Evolutionary conservation across 2,113 vertebrate species (phyloP).

Genomic region (Oreamnos americanus): DNA sequence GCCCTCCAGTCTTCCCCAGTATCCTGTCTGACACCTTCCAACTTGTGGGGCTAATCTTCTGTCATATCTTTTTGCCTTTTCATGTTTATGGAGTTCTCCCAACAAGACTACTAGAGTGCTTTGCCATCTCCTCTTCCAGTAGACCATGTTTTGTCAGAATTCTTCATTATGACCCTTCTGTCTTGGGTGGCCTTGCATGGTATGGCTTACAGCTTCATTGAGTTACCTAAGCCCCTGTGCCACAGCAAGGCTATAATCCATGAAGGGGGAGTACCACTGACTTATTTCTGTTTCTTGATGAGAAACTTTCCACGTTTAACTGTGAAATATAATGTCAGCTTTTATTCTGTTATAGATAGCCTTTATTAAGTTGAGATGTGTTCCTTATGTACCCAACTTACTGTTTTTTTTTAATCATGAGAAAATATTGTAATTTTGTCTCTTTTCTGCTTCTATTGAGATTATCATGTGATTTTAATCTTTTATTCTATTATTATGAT

Average conservation of each 20-base stretch:
- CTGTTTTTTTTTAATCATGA: not conserved
- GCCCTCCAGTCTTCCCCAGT: not conserved
- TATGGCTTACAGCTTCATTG: not conserved
- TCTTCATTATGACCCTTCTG: not conserved
- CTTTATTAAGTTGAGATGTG: not conserved
- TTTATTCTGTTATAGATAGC: not conserved
- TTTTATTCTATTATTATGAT: not conserved
- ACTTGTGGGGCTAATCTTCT: not conserved
- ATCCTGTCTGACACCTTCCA: not conserved
- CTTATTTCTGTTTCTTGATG: not conserved
- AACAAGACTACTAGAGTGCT: not conserved
- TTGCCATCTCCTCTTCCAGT: not conserved
- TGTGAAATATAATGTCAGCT: not conserved
- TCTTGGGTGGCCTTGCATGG: not conserved
- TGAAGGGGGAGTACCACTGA: not conserved
- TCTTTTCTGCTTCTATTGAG: not conserved
- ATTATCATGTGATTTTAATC: not conserved
- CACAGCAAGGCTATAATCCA: not conserved
- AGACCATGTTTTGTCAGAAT: not conserved
- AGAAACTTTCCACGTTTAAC: not conserved
- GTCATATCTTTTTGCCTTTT: not conserved
- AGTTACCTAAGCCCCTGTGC: not conserved
- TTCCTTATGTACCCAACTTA: not conserved
- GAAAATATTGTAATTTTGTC: not conserved
- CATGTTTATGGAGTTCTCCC: not conserved